A percentile compares a stretch with the other conserved stretches of the same genome.
Evolutionary conservation across 2,797 vertebrate species (phyloP).

Genomic region (Notoglanidium macrostoma): DNA sequence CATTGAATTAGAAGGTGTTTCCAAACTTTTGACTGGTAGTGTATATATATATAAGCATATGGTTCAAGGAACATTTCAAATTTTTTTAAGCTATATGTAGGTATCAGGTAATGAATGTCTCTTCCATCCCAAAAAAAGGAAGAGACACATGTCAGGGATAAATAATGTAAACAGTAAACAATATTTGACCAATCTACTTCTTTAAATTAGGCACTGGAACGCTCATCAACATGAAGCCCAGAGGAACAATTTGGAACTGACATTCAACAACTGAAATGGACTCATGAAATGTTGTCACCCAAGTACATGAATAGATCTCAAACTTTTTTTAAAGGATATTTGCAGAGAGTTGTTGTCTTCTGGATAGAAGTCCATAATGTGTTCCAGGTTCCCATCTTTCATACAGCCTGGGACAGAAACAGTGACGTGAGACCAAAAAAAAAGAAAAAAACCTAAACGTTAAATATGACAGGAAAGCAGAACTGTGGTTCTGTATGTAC

Average conservation of each 20-base stretch:
- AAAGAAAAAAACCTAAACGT: neutral
- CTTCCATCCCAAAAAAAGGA: neutral
- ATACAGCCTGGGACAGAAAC: conserved; percentile 73
- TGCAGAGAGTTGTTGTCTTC: conserved; percentile 86
- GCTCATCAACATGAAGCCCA: neutral
- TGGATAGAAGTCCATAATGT: conserved; percentile 82
- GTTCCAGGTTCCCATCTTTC: conserved; percentile 67
- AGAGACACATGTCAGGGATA: neutral
- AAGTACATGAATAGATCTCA: neutral
- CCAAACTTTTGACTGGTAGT: no score
- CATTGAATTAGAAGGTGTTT: no score
- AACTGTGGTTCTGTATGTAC: neutral
- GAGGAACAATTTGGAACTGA: neutral
- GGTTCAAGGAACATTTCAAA: neutral
- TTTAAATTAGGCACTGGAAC: neutral
- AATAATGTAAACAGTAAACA: neutral
- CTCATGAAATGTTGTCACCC: no score
- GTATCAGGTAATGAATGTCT: neutral
- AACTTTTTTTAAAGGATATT: conserved; percentile 83
- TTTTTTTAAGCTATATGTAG: neutral
- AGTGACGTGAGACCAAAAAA: neutral
- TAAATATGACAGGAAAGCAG: neutral
- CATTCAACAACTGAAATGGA: neutral
- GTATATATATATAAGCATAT: neutral
- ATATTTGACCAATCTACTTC: neutral